Evolutionary conservation across 2,113 vertebrate genomes (phyloP).

Genomic region (Morone saxatilis): DNA sequence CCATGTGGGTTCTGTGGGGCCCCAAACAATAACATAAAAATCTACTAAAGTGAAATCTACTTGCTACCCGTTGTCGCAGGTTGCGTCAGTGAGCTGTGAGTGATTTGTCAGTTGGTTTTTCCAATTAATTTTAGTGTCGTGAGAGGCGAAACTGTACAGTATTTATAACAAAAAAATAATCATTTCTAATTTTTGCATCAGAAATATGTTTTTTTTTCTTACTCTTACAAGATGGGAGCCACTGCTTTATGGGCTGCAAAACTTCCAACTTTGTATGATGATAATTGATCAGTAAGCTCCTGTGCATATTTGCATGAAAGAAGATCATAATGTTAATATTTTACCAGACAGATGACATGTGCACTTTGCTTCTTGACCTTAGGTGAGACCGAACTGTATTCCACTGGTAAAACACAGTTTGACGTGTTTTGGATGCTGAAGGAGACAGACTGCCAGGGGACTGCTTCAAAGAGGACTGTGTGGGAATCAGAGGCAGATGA

Average conservation of each 20-base stretch:
- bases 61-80: not conserved
- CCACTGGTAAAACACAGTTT: constrained; percentile 14
- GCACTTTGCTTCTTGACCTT: not conserved
- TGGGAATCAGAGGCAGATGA: constrained; percentile 46
- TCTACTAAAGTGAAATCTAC: not conserved
- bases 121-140: no score
- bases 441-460: constrained; percentile 33
- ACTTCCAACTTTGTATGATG: not conserved
- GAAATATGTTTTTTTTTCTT: not conserved
- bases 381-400: not conserved
- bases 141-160: no score
- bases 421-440: constrained; percentile 34
- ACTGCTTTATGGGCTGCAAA: not conserved
- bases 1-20: no score
- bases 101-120: not conserved
- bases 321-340: not conserved
- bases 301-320: not conserved
- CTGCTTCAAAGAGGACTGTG: constrained; percentile 56
- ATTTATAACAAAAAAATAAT: no score
- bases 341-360: not conserved
- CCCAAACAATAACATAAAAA: no score
- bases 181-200: not conserved
- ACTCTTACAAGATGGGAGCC: not conserved
- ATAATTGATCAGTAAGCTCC: not conserved
- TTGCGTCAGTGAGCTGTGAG: not conserved